Conservation (phyloP, 2,113 vertebrate genomes). For the Azemiops feae region DNA sequence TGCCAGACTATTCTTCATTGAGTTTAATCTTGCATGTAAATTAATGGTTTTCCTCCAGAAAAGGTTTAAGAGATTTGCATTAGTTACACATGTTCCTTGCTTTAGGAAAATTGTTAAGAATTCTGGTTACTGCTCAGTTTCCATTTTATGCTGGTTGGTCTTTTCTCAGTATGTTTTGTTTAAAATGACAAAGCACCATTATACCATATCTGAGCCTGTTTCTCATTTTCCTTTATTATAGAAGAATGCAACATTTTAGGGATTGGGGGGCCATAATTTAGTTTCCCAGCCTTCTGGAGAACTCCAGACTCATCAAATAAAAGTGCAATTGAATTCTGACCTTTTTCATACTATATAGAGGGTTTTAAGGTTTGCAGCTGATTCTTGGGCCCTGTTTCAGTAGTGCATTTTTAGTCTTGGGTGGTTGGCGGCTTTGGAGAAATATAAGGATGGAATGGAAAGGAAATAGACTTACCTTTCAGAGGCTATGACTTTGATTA, state of each 20-base stretch:
- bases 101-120: background rate
- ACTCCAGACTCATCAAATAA: background rate
- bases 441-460: background rate
- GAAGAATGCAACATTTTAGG: background rate
- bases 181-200: background rate
- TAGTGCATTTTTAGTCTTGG: background rate
- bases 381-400: background rate
- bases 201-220: background rate
- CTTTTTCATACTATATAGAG: background rate
- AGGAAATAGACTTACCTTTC: background rate
- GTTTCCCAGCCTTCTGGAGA: background rate
- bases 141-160: background rate
- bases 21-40: background rate
- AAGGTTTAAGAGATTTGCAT: background rate
- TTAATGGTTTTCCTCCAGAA: background rate
- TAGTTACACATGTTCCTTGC: background rate
- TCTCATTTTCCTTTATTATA: background rate
- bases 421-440: background rate
- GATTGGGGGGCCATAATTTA: background rate
- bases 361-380: background rate
- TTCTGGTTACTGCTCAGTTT: background rate
- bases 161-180: background rate
- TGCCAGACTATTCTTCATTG: background rate
- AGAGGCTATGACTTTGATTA: background rate
- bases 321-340: background rate